Conservation (phyloP, 2,888 invertebrate species). For the Epinotia ramella region DNA sequence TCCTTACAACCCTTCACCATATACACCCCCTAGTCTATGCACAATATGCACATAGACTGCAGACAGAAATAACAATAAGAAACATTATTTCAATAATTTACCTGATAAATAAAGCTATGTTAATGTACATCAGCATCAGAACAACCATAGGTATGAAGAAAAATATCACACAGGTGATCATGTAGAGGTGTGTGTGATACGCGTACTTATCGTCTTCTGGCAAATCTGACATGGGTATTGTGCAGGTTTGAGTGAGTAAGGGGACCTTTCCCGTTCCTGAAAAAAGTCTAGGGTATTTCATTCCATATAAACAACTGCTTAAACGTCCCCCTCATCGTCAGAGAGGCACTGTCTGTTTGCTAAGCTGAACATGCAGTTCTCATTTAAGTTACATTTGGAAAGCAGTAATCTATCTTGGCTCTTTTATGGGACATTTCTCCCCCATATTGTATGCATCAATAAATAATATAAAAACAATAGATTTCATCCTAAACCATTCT, state of each 20-base stretch:
- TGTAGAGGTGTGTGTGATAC: not conserved
- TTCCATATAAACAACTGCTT: not conserved
- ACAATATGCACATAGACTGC: too few relatives aligned
- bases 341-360: too few relatives aligned
- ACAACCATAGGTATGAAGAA: slow-evolving; percentile 42
- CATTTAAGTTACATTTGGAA: too few relatives aligned
- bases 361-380: too few relatives aligned
- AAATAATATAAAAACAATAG: not conserved
- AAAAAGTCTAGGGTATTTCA: not conserved
- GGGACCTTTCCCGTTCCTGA: not conserved
- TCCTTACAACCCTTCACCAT: too few relatives aligned
- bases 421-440: too few relatives aligned
- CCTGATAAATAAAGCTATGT: slow-evolving; percentile 38
- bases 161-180: slow-evolving; percentile 7
- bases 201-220: not conserved
- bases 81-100: slow-evolving; percentile 2
- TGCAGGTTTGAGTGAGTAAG: slow-evolving; percentile 9
- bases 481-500: not conserved
- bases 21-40: too few relatives aligned
- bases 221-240: not conserved
- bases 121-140: slow-evolving; percentile 27
- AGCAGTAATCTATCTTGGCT: too few relatives aligned
- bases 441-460: not conserved
- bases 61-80: too few relatives aligned
- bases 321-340: not conserved